Evolutionary conservation across 2,797 vertebrate species (phyloP), one percentile per base, ranked within the genome.

Genomic region (Nannoperca obscura): DNA sequence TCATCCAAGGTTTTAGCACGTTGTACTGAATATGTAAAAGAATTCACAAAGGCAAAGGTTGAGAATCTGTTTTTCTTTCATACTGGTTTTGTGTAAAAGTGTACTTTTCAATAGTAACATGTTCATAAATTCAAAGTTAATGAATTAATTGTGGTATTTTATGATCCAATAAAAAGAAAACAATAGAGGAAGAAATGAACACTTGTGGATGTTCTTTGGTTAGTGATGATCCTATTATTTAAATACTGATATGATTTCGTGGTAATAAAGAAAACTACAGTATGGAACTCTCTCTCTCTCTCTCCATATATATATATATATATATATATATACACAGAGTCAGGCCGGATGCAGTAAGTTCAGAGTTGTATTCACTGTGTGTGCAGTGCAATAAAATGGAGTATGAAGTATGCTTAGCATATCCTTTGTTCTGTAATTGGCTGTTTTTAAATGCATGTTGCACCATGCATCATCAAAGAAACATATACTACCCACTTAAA

Each of bases 401-500:
- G 62, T 20, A 20, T 52, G 3, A 13, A 75, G 32, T 54, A 19
- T 2, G 6, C 47, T 30, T 2, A 24, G 8, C 53, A 46, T 61
- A 40, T 61, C 4, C 2, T 53, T 67, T 79, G 32, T 44, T 52
- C 30, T 83, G 42, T 68, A 79, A 85, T 53, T 79, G 38, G 19
- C 42, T 73, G 22, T 58, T 70, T 62, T 34, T 47, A 40, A 73
- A 24, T 24, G 14, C 19, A 67, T 71, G 24, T 34, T 52, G 44
- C 49, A 34, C 9, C 62, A 63, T 14, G 4, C 52, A 65, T 76
- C 64, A 79, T 34, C 4, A 59, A 50, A 74, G 38, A 85, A 74
- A 72, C 57, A 81, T 83, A 67, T 20, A 19, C 14, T 70, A 36
- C 62, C 46, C 49, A 72, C 72, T 76, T 70, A 77, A 71, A 87